Evolutionary conservation across 2,888 invertebrate genomes (phyloP).

Genomic region (Andrena praecox): DNA sequence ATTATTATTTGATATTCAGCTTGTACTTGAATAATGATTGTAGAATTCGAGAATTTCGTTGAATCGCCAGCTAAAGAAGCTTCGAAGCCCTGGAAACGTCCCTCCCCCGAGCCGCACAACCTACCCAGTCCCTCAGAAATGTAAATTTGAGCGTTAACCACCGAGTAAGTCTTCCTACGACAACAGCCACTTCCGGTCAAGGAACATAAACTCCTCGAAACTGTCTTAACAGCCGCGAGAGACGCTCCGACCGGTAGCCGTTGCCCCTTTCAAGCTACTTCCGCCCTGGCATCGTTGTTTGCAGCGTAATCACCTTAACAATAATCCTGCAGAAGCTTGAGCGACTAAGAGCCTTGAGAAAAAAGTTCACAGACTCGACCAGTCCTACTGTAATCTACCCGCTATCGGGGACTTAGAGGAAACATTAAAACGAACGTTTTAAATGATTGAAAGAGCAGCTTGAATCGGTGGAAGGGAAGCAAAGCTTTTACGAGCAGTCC

Average conservation of each 20-base stretch:
- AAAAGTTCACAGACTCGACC: background rate
- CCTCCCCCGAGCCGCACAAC: background rate
- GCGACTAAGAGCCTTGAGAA: background rate
- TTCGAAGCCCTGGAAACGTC: background rate
- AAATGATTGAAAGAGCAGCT: background rate
- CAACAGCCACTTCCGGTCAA: constrained; percentile 56
- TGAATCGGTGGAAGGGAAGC: background rate
- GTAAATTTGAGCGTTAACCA: constrained; percentile 37
- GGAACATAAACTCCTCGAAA: constrained; percentile 62
- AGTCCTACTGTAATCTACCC: background rate
- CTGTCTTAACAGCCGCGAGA: constrained; percentile 57
- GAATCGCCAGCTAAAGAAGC: background rate
- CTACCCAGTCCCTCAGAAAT: constrained; percentile 10
- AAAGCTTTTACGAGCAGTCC: background rate
- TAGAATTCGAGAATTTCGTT: no score
- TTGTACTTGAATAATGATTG: no score
- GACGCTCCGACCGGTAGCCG: constrained; percentile 76
- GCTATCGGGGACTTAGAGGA: no score
- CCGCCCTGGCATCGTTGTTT: constrained; percentile 26
- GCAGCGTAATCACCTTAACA: constrained; percentile 29
- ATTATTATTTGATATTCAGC: no score
- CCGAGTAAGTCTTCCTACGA: constrained; percentile 25
- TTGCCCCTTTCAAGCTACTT: constrained; percentile 70
- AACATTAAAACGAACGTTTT: background rate
- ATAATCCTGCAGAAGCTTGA: constrained; percentile 6